Conservation (phyloP, 2,888 invertebrate genomes). For the Cylloceria caligata region DNA sequence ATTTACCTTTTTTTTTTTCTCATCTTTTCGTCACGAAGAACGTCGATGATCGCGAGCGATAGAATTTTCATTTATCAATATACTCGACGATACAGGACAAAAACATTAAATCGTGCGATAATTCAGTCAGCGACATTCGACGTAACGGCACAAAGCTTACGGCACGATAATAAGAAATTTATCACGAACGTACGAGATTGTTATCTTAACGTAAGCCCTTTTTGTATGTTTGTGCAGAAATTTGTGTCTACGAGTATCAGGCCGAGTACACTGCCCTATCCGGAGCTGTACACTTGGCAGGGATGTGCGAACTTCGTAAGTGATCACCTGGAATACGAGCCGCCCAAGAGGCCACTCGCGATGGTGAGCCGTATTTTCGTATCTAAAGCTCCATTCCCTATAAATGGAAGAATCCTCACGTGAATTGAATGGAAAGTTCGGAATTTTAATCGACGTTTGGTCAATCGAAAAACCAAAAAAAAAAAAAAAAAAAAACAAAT, state of each 20-base stretch:
- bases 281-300: constrained; percentile 90
- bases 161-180: constrained; percentile 46
- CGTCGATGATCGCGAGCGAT: constrained; percentile 58
- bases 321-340: constrained; percentile 92
- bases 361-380: constrained; percentile 87
- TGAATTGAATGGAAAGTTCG: constrained; percentile 28
- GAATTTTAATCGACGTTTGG: too few relatives aligned
- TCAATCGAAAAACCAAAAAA: too few relatives aligned
- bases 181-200: constrained; percentile 43
- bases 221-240: constrained; percentile 87
- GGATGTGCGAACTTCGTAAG: constrained; percentile 91
- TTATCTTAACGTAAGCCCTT: constrained; percentile 26
- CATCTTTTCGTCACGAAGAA: constrained; percentile 57
- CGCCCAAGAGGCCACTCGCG: constrained; percentile 88
- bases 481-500: constrained; percentile 1
- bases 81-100: constrained; percentile 48
- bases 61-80: constrained; percentile 38
- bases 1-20: constrained; percentile 55
- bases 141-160: constrained; percentile 41
- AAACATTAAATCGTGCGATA: constrained; percentile 48
- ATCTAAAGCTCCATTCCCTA: constrained; percentile 39
- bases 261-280: constrained; percentile 91
- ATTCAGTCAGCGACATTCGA: constrained; percentile 52
- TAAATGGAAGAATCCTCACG: constrained; percentile 42
- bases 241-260: constrained; percentile 94